phyloP scores from a whole-genome alignment of 2,113 vertebrate genomes.

The Eubucco bourcierii region DNA sequence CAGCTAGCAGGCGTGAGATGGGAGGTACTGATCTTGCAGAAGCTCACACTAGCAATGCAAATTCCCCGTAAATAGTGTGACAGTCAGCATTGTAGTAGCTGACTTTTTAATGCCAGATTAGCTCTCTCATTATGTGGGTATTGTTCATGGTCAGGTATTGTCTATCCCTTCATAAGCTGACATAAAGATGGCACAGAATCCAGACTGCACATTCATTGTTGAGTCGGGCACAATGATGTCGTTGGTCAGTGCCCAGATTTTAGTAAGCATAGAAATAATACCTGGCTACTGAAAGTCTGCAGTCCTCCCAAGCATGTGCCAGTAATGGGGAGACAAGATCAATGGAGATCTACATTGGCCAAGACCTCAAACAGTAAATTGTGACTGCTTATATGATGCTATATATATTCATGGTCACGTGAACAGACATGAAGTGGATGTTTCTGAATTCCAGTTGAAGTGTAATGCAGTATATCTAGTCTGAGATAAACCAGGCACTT shows the following conservation, averaged over 20 bases:
- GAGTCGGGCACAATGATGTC: background rate
- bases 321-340: background rate
- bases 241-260: background rate
- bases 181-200: constrained; percentile 2
- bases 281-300: background rate
- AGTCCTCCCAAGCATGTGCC: background rate
- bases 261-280: background rate
- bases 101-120: background rate
- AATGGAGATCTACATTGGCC: background rate
- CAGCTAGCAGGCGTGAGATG: background rate
- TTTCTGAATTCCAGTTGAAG: background rate
- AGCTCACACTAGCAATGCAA: background rate
- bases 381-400: background rate
- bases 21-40: background rate
- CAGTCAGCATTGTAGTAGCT: background rate
- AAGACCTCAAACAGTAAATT: background rate
- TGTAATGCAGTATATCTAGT: background rate
- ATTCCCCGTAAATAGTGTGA: background rate
- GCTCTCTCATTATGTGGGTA: background rate
- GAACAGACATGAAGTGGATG: background rate
- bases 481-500: accelerated
- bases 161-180: background rate
- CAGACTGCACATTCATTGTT: background rate
- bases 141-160: background rate
- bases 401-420: background rate